Evolutionary conservation across 2,888 invertebrate species (phyloP).

Genomic region (Lasioglossum villosulum): DNA sequence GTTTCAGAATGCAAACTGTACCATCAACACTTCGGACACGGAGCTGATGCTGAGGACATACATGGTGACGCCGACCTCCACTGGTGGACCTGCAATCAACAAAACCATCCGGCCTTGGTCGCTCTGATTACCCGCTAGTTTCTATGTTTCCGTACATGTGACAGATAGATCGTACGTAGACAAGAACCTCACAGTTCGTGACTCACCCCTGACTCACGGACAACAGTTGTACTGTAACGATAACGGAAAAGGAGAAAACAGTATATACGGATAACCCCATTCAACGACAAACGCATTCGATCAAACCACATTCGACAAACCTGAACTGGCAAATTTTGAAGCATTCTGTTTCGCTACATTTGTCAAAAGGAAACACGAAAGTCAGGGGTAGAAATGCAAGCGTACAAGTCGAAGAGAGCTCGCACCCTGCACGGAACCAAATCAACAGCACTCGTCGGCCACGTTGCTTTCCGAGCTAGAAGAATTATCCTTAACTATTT

Average conservation of each 20-base stretch:
- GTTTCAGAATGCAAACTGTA: slow-evolving; percentile 85
- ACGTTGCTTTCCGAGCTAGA: slow-evolving; percentile 73
- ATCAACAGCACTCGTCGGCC: slow-evolving; percentile 82
- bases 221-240: not conserved
- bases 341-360: not conserved
- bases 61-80: slow-evolving; percentile 99
- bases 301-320: not conserved
- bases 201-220: slow-evolving; percentile 64
- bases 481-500: slow-evolving; percentile 57
- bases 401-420: slow-evolving; percentile 76
- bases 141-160: slow-evolving; percentile 65
- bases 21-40: slow-evolving; percentile 99
- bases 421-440: slow-evolving; percentile 84
- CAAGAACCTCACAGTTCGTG: slow-evolving; percentile 43
- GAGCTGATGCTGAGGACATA: slow-evolving; percentile 99
- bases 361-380: slow-evolving; percentile 29
- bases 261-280: not conserved
- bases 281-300: not conserved
- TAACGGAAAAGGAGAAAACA: not conserved
- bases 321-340: not conserved
- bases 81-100: slow-evolving; percentile 96
- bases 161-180: slow-evolving; percentile 50
- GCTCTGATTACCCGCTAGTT: slow-evolving; percentile 75
- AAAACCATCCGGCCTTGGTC: slow-evolving; percentile 80
- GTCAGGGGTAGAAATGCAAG: slow-evolving; percentile 66